Percentiles rank a stretch among this genome's conserved stretches.
Conservation (phyloP, 2,888 invertebrate species). For the Oligia strigilis region DNA sequence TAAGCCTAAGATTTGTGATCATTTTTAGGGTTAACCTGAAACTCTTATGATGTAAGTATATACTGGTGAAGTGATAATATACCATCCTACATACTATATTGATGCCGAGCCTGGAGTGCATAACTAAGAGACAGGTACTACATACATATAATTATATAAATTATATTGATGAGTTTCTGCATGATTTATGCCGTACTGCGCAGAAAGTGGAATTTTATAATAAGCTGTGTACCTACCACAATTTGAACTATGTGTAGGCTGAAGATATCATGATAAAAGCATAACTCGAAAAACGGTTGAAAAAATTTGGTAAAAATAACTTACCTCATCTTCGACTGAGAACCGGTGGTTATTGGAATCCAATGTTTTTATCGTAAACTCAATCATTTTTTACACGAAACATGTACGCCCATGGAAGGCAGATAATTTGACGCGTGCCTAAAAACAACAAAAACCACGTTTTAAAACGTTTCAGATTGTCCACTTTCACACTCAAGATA, state of each 20-base stretch:
- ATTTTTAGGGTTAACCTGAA: constrained; percentile 7
- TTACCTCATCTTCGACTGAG: constrained; percentile 95
- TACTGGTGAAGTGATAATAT: constrained; percentile 6
- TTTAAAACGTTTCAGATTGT: constrained; percentile 38
- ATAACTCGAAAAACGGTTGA: background rate
- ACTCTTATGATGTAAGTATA: constrained; percentile 1
- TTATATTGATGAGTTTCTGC: constrained; percentile 1
- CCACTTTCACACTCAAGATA: constrained; percentile 44
- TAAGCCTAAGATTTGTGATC: background rate
- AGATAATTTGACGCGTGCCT: constrained; percentile 72
- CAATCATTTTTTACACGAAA: constrained; percentile 91
- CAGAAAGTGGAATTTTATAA: constrained; percentile 6
- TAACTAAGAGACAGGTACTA: constrained; percentile 9
- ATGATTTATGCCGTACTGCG: background rate
- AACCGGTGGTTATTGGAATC: constrained; percentile 96
- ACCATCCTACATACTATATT: constrained; percentile 14
- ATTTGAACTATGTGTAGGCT: background rate
- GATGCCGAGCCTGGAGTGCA: constrained; percentile 17
- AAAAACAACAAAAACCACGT: constrained; percentile 65
- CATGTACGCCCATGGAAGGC: constrained; percentile 69
- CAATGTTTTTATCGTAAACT: constrained; percentile 96
- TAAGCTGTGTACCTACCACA: background rate
- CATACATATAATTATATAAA: background rate
- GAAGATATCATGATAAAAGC: background rate
- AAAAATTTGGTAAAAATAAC: constrained; percentile 74